Evolutionary conservation across 2,888 invertebrate species (phyloP).

Genomic region (Chalcis sispes): DNA sequence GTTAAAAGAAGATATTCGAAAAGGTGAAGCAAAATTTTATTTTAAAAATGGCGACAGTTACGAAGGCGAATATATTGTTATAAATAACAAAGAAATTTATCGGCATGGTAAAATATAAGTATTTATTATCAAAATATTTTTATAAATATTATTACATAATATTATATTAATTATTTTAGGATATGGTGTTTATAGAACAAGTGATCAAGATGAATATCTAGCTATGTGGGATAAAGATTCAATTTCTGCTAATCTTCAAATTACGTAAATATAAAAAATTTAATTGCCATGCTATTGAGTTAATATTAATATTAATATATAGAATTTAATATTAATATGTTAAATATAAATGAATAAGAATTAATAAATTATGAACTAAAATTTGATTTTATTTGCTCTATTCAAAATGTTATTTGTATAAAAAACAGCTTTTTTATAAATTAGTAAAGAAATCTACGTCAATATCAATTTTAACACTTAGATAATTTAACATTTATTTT

Average conservation of each 20-base stretch:
- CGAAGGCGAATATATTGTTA: constrained; percentile 79
- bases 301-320: no score
- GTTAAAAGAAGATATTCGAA: not conserved
- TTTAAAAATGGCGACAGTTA: constrained; percentile 80
- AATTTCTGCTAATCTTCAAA: constrained; percentile 66
- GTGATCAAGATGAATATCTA: constrained; percentile 79
- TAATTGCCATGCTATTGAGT: no score
- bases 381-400: no score
- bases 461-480: no score
- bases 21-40: constrained; percentile 75
- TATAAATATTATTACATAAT: no score
- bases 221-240: constrained; percentile 80
- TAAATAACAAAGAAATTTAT: constrained; percentile 75
- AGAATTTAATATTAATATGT: no score
- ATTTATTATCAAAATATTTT: not conserved
- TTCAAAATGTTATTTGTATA: no score
- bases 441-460: no score
- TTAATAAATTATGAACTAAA: no score
- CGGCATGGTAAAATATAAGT: constrained; percentile 74
- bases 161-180: constrained; percentile 65
- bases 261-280: constrained; percentile 58
- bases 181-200: constrained; percentile 79
- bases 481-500: no score
- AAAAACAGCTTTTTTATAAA: no score
- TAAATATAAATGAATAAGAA: no score